phyloP scores from a whole-genome alignment of 2,797 vertebrate species.

The Peromyscus melanophrys region DNA sequence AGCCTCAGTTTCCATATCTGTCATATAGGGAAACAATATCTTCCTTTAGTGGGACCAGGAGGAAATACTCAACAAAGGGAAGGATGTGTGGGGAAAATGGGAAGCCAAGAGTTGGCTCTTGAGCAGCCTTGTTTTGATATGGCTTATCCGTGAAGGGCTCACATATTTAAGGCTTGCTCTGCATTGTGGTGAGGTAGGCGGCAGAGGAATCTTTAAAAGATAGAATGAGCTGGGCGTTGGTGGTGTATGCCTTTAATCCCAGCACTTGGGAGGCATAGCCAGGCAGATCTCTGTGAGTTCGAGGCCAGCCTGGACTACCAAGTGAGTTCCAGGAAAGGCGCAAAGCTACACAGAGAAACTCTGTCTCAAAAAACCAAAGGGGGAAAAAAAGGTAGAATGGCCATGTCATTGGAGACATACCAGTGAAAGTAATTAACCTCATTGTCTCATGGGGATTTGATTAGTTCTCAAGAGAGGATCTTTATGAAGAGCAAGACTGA shows the following conservation, averaged over 20 bases:
- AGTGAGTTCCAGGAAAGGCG: too few relatives aligned
- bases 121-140: not conserved
- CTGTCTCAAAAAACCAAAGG: too few relatives aligned
- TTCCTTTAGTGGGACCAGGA: not conserved
- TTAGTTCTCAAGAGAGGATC: not conserved
- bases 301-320: too few relatives aligned
- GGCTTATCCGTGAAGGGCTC: not conserved
- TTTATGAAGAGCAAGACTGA: not conserved
- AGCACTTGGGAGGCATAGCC: too few relatives aligned
- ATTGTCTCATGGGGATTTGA: not conserved
- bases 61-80: not conserved
- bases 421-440: not conserved
- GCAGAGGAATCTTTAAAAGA: not conserved
- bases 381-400: not conserved
- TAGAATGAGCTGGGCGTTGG: too few relatives aligned
- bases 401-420: not conserved
- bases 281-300: too few relatives aligned
- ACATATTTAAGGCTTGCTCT: not conserved
- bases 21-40: not conserved
- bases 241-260: too few relatives aligned
- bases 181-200: not conserved
- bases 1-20: not conserved
- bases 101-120: not conserved
- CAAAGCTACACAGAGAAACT: too few relatives aligned
- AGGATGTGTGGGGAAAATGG: accelerated